Evolutionary conservation across 2,888 invertebrate genomes (phyloP), one percentile per base, ranked within the genome.

Genomic region (Megamerina dolium): DNA sequence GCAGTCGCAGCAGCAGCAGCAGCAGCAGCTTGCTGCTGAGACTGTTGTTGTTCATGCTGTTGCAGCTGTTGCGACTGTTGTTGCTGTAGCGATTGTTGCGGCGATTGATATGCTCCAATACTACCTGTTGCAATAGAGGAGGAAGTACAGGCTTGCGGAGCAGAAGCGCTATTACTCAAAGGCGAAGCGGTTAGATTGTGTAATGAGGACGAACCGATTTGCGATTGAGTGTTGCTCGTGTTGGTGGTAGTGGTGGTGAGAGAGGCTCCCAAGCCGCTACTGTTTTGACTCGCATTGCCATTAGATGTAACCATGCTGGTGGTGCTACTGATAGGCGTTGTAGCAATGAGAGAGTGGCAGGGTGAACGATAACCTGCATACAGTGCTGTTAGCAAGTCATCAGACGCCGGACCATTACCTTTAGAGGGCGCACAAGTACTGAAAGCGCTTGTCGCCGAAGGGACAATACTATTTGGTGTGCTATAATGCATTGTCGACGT

Each of bases 371-470:
- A 49, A 43, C 57, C 53, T 36, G 63, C 60, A 30, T 64, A 64
- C 13, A 65, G 55, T 6, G 66, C 56, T 18, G 61, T 53, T 16
- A 65, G 52, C 39, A 65, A 52, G 21, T 61, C 54, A 38, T 53
- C 54, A 17, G 46, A 35, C 21, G 37, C 37, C 37, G 32, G 21
- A n/a, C 26, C 17, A n/a, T 45, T 49, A 37, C 30, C 41, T 46
- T 42, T 49, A 38, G 44, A 40, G 9, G 53, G 52, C 38, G 46
- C 49, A 55, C 61, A 68, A 39, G 58, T 56, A 52, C 69, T 69
- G 49, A 67, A 67, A 26, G 67, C 67, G 45, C 65, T 67, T 43
- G 59, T 60, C 36, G 64, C 61, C 34, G 69, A 68, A 43, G 63
- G 68, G 43, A 69, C 56, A 49, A 69, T 50, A 41, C 54, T 39